These are phyloP conservation scores for Hirtodrosophila trivittata DNA, from an alignment of 2,888 invertebrate species.

Conservation along the genomic window DNA sequence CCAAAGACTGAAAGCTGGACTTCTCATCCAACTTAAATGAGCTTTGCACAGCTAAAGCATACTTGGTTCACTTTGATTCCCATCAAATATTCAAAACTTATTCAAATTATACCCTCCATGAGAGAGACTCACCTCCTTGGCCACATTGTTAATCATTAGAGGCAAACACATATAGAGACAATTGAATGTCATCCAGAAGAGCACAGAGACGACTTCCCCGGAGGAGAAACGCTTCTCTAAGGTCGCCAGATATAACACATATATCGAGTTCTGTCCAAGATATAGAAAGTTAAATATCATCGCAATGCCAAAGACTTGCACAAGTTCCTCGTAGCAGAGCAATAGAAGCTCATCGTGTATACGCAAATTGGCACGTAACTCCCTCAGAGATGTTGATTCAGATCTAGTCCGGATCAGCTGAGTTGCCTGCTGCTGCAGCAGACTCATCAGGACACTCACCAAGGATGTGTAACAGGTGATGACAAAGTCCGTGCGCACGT, in stretches of 20 bases:
- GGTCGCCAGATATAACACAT: slow-evolving; percentile 14
- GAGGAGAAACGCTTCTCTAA: slow-evolving; percentile 1
- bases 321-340: slow-evolving; percentile 25
- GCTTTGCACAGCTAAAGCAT: no score
- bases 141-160: slow-evolving; percentile 10
- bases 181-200: slow-evolving; percentile 3
- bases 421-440: slow-evolving; percentile 15
- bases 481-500: slow-evolving; percentile 14
- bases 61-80: no score
- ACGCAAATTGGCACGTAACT: slow-evolving; percentile 4
- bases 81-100: no score
- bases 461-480: slow-evolving; percentile 23
- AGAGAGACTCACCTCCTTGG: slow-evolving; percentile 20
- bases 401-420: neutral
- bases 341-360: slow-evolving; percentile 21
- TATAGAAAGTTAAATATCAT: slow-evolving; percentile 12
- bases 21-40: no score
- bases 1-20: no score
- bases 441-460: slow-evolving; percentile 7
- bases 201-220: neutral
- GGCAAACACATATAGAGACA: slow-evolving; percentile 16
- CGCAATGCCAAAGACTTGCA: slow-evolving; percentile 12
- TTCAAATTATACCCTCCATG: no score
- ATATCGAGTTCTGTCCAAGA: slow-evolving; percentile 8
- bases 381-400: neutral